Evolutionary conservation across 2,113 vertebrate genomes (phyloP).

Genomic region (Mormyrus lacerda): DNA sequence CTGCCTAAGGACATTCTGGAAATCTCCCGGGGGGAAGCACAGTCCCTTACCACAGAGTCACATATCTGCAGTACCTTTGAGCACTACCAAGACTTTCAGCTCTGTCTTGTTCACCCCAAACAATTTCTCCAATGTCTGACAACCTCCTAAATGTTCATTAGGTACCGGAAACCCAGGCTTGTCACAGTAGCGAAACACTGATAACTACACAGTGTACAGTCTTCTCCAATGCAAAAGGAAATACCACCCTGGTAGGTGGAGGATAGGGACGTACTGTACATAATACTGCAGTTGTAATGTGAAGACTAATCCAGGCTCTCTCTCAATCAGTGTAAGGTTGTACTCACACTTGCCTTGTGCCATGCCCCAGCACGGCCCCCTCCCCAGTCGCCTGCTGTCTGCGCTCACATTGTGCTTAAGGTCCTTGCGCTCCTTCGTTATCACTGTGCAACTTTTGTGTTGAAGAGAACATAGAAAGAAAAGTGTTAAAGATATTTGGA

Average conservation of each 20-base stretch:
- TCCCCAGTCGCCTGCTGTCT: not conserved
- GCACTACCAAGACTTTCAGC: not conserved
- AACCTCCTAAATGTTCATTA: constrained; percentile 8
- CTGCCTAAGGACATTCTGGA: not conserved
- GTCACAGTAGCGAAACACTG: not conserved
- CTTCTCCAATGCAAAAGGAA: not conserved
- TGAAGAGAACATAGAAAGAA: not conserved
- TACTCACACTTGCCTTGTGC: not conserved
- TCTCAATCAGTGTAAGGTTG: not conserved
- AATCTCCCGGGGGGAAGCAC: not conserved
- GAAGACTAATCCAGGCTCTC: not conserved
- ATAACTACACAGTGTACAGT: not conserved
- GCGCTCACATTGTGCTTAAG: not conserved
- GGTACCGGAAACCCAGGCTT: not conserved
- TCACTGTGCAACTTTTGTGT: not conserved
- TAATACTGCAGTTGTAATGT: not conserved
- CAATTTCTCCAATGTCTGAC: not conserved
- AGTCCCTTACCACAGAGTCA: not conserved
- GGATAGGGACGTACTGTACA: not conserved
- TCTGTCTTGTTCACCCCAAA: not conserved
- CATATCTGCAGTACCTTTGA: not conserved
- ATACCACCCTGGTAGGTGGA: not conserved
- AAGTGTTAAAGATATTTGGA: not conserved
- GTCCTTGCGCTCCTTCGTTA: not conserved
- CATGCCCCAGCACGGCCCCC: not conserved